Evolutionary conservation across 2,797 vertebrate genomes (phyloP).

Genomic region (Leptodactylus fallax): DNA sequence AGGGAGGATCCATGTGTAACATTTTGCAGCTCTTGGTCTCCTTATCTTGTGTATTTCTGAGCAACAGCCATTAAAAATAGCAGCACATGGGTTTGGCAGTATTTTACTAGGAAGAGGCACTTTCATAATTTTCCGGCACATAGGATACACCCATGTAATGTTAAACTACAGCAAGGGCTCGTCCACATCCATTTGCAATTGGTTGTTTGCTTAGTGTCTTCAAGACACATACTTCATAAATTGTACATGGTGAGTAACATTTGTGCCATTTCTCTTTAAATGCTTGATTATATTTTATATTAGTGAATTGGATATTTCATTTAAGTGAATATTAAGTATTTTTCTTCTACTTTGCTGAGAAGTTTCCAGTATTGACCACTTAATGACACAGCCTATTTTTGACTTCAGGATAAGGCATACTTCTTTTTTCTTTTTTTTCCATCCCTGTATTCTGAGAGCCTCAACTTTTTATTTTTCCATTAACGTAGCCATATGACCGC

Average conservation of each 20-base stretch:
- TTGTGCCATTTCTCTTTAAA: not conserved
- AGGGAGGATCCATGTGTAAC: not conserved
- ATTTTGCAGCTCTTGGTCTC: not conserved
- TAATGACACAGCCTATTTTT: too few species aligned
- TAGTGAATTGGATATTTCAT: too few species aligned
- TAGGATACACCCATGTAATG: slow-evolving; percentile 17
- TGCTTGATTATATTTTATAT: not conserved
- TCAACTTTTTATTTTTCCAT: too few species aligned
- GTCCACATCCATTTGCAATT: not conserved
- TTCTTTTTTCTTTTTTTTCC: too few species aligned
- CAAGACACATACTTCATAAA: not conserved
- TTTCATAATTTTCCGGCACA: slow-evolving; percentile 10
- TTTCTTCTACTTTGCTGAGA: too few species aligned
- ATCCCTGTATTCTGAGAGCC: too few species aligned
- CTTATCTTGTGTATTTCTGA: not conserved
- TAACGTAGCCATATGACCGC: too few species aligned
- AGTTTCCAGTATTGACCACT: too few species aligned
- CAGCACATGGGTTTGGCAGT: slow-evolving; percentile 17
- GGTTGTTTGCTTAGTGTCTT: not conserved
- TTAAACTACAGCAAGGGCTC: slow-evolving; percentile 15
- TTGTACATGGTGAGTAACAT: slow-evolving; percentile 27
- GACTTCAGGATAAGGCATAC: too few species aligned
- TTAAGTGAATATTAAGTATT: too few species aligned
- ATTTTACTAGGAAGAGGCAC: slow-evolving; percentile 16
- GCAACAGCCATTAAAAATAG: slow-evolving; percentile 14